phyloP scores from a whole-genome alignment of 2,888 invertebrate genomes.

The Plemyria rubiginata region DNA sequence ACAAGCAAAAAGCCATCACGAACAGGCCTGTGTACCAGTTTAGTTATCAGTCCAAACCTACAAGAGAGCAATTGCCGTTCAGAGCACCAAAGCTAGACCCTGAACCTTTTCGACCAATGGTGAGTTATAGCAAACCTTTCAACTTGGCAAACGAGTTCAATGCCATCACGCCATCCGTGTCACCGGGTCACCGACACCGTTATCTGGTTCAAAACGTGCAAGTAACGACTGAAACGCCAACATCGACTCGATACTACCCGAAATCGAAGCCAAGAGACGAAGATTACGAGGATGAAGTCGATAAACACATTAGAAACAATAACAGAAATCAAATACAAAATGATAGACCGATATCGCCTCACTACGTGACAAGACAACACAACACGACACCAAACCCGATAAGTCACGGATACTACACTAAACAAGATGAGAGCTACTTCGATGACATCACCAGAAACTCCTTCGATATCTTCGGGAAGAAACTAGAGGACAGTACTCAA shows the following conservation, averaged over 20 bases:
- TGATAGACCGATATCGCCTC: constrained; percentile 59
- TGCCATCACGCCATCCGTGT: constrained; percentile 70
- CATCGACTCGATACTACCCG: constrained; percentile 78
- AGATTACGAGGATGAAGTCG: constrained; percentile 71
- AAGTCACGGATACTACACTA: constrained; percentile 87
- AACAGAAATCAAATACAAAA: constrained; percentile 71
- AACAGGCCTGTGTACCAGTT: constrained; percentile 89
- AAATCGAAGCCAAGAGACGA: constrained; percentile 77
- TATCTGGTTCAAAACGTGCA: constrained; percentile 76
- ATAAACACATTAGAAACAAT: constrained; percentile 62
- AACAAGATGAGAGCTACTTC: constrained; percentile 87
- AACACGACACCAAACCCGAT: constrained; percentile 84
- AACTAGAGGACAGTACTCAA: constrained; percentile 81
- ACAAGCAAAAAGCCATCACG: constrained; percentile 80
- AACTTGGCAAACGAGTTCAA: constrained; percentile 76
- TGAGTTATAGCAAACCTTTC: constrained; percentile 83
- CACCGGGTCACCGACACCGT: constrained; percentile 72
- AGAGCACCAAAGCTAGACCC: constrained; percentile 83
- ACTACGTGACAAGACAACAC: constrained; percentile 64
- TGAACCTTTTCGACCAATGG: constrained; percentile 87
- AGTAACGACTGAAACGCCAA: constrained; percentile 81
- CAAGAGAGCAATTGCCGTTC: constrained; percentile 76
- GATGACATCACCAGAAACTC: constrained; percentile 91
- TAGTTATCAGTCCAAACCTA: constrained; percentile 87
- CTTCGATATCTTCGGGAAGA: constrained; percentile 90